Conservation (phyloP, 2,797 vertebrate species). For the Xenops minutus region DNA sequence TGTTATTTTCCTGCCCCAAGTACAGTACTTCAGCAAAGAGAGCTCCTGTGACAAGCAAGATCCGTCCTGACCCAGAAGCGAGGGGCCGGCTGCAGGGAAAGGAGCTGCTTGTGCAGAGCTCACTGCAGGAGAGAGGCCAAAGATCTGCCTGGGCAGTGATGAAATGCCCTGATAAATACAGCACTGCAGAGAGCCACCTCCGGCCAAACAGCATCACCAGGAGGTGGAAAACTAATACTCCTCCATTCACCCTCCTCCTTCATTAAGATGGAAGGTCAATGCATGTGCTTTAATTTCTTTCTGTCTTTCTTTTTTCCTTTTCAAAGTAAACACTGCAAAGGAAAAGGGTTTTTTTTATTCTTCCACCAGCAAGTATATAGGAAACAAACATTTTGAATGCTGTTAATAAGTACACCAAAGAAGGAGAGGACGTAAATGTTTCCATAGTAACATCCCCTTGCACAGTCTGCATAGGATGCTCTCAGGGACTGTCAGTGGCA, state of each 20-base stretch:
- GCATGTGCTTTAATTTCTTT: not conserved
- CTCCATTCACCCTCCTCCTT: not conserved
- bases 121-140: not conserved
- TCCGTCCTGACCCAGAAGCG: accelerated
- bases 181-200: not conserved
- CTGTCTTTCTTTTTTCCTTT: not conserved
- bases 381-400: not conserved
- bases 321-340: not conserved
- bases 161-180: not conserved
- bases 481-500: not conserved
- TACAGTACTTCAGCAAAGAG: not conserved
- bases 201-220: not conserved
- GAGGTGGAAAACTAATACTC: not conserved
- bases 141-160: not conserved
- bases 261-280: not conserved
- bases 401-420: not conserved
- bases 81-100: not conserved
- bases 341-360: not conserved
- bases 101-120: not conserved
- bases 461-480: not conserved
- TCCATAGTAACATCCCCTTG: constrained; percentile 2
- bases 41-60: not conserved
- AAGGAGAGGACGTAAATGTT: not conserved
- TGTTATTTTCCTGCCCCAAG: not conserved
- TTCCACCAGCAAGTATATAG: not conserved